Evolutionary conservation across 2,113 vertebrate genomes (phyloP), one percentile per base, ranked within the genome.

Genomic region (Ahaetulla prasina): DNA sequence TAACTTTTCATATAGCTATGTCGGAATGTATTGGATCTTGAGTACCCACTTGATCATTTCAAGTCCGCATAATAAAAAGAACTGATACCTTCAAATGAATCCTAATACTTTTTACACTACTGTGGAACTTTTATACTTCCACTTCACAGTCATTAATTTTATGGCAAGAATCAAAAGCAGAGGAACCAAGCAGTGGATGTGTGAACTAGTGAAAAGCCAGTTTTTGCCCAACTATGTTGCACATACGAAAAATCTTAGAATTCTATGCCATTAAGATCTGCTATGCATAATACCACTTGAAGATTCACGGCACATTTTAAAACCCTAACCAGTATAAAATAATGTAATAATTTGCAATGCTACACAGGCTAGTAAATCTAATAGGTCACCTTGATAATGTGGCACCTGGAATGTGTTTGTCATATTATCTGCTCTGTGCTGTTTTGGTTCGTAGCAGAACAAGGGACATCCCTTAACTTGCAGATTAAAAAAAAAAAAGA

Each of bases 401-500:
- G 57, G 52, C 84, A 55, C 14, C 27, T 92, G 18, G 14, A 47
- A 27, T 45, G 9, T 43, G 23, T 86, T 57, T 25, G 35, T 22
- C 49, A 45, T 54, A 25, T 30, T 54, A 23, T 3, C 53, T 25
- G 74, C 74, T 80, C 35, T 3, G 20, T 74, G 43, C 74, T 80
- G 74, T 22, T 18, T 80, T 39, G 35, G 96, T 95, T 95, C 93
- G 89, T 93, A 90, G 85, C 88, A 91, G 1, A 60, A 91, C 92
- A 92, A 60, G 92, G 95, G 94, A 94, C 94, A 92, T 96, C 16
- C n/a, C 93, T 89, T 88, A 92, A 93, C 94, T 95, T 80, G 96
- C 95, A 94, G 90, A 94, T 92, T 92, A 68, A 47, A 1, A 89
- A 1, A 89, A 93, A 89, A 1, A 89, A 93, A 95, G 94, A 88